Conservation (phyloP, 1,140 invertebrate genomes). For the Meloidogyne exigua region DNA sequence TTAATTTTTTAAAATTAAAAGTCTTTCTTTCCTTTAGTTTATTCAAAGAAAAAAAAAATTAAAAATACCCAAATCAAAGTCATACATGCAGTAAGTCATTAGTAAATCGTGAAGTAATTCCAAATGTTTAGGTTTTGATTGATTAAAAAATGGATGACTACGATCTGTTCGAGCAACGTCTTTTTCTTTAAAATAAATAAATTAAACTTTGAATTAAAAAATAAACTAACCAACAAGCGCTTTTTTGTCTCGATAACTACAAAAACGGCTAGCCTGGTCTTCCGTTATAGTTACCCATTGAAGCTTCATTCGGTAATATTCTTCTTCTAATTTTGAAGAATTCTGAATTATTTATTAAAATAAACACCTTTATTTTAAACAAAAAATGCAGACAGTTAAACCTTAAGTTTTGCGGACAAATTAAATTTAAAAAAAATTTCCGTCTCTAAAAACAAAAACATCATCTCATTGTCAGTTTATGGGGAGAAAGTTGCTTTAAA, state of each 20-base stretch:
- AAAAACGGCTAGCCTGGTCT: constrained; percentile 83
- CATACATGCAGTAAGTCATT: constrained; percentile 99
- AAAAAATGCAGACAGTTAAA: too few relatives aligned
- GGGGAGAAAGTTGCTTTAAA: too few relatives aligned
- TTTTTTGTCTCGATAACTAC: constrained; percentile 83
- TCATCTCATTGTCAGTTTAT: too few relatives aligned
- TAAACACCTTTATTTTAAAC: too few relatives aligned
- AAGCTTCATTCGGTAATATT: constrained; percentile 91
- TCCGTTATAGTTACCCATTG: constrained; percentile 89
- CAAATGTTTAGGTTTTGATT: constrained; percentile 85
- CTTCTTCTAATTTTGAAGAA: constrained; percentile 68
- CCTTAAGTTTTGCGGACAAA: too few relatives aligned
- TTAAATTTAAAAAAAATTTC: too few relatives aligned
- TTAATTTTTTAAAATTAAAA: too few relatives aligned
- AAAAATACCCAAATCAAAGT: constrained; percentile 85
- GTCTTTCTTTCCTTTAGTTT: too few relatives aligned
- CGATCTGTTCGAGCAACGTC: constrained; percentile 95
- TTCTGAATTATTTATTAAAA: constrained; percentile 28
- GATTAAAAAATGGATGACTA: constrained; percentile 82
- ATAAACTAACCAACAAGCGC: constrained; percentile 75
- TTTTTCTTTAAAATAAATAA: constrained; percentile 74
- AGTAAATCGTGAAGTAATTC: constrained; percentile 82
- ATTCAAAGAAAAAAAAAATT: constrained; percentile 28
- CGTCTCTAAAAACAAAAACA: too few relatives aligned
- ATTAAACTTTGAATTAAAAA: neutral